Percentiles rank a stretch among this genome's conserved stretches.
Evolutionary conservation across 2,888 invertebrate genomes (phyloP).

Genomic region (Aspidapion aeneum): DNA sequence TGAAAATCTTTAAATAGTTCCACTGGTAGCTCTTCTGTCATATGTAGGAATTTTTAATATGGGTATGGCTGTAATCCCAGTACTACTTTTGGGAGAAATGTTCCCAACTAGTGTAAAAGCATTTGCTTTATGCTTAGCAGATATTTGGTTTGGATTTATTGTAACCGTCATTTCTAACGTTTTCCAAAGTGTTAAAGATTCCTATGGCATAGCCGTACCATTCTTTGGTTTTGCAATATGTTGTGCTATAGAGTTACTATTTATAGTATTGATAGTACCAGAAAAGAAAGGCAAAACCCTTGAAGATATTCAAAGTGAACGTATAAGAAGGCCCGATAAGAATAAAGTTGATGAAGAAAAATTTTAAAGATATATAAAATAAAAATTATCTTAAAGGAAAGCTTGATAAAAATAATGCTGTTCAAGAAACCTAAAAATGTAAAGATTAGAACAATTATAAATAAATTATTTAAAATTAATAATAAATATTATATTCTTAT

Average conservation of each 20-base stretch:
- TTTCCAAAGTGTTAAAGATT: slow-evolving; percentile 53
- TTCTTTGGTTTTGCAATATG: slow-evolving; percentile 62
- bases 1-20: slow-evolving; percentile 45
- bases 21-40: slow-evolving; percentile 48
- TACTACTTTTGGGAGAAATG: slow-evolving; percentile 53
- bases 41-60: slow-evolving; percentile 52
- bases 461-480: too few species aligned
- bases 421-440: too few species aligned
- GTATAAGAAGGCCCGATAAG: slow-evolving; percentile 46
- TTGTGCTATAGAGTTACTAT: slow-evolving; percentile 58
- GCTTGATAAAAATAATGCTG: too few species aligned
- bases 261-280: slow-evolving; percentile 60
- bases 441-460: too few species aligned
- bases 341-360: too few species aligned
- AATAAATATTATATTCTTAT: too few species aligned
- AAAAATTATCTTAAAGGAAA: too few species aligned
- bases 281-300: slow-evolving; percentile 72
- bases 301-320: slow-evolving; percentile 62
- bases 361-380: too few species aligned
- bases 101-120: slow-evolving; percentile 57
- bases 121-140: slow-evolving; percentile 54
- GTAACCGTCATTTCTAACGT: slow-evolving; percentile 51
- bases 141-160: slow-evolving; percentile 51
- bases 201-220: slow-evolving; percentile 59
- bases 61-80: slow-evolving; percentile 54